Percentiles rank a stretch among this genome's conserved stretches.
Conservation (phyloP, 1,140 invertebrate genomes). For the Calosoma granatense region DNA sequence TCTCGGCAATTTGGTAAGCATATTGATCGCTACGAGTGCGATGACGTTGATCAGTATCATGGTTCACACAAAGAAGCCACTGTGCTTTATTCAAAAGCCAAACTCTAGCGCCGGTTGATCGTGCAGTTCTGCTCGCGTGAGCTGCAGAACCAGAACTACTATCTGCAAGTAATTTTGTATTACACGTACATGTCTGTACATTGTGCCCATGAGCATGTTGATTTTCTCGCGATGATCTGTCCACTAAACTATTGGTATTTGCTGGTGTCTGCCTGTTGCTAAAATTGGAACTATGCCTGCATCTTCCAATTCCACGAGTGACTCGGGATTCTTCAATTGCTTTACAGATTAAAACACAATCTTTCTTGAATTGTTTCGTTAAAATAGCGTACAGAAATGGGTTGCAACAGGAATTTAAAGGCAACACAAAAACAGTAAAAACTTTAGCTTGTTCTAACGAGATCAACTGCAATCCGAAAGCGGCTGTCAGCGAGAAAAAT, state of each 20-base stretch:
- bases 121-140: conserved; percentile 23
- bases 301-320: conserved; percentile 74
- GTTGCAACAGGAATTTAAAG: conserved; percentile 93
- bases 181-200: conserved; percentile 57
- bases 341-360: conserved; percentile 91
- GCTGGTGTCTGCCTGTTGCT: conserved; percentile 80
- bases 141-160: conserved; percentile 27
- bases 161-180: conserved; percentile 47
- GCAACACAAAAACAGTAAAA: conserved; percentile 90
- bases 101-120: conserved; percentile 28
- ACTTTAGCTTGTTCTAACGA: conserved; percentile 95
- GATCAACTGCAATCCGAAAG: conserved; percentile 81
- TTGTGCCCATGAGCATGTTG: conserved; percentile 40
- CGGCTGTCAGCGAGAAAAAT: conserved; percentile 88
- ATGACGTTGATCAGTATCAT: conserved; percentile 25
- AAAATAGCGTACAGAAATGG: conserved; percentile 94
- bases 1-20: conserved; percentile 69
- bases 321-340: conserved; percentile 88
- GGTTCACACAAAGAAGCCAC: conserved; percentile 34
- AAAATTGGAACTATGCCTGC: conserved; percentile 78
- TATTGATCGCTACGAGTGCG: conserved; percentile 54
- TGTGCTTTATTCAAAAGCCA: conserved; percentile 41
- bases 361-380: conserved; percentile 96
- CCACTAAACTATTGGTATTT: conserved; percentile 75
- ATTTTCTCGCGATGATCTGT: conserved; percentile 64